Percentiles rank a stretch among this genome's conserved stretches.
Conservation (phyloP, 2,113 vertebrate genomes). For the Stegostoma tigrinum region DNA sequence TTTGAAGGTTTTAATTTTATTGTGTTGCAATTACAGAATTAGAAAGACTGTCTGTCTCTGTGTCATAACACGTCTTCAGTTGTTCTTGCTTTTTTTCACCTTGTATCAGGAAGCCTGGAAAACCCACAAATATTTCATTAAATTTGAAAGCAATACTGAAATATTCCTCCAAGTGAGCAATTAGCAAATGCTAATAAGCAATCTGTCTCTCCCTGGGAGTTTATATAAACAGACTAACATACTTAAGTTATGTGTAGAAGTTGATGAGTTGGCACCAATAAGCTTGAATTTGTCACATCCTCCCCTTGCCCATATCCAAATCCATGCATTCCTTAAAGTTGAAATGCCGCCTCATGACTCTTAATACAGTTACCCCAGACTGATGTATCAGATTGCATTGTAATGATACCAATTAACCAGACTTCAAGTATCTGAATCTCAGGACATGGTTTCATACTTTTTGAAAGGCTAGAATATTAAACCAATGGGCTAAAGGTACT, state of each 20-base stretch:
- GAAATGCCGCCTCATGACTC: neutral
- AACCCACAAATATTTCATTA: neutral
- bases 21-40: too few relatives aligned
- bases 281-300: neutral
- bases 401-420: neutral
- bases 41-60: too few relatives aligned
- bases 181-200: neutral
- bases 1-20: too few relatives aligned
- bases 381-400: neutral
- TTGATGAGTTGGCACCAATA: neutral
- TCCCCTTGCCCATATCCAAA: neutral
- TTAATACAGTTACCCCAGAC: neutral
- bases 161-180: neutral
- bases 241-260: neutral
- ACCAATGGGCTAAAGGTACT: neutral
- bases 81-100: too few relatives aligned
- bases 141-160: neutral
- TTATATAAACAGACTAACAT: neutral
- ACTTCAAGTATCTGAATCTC: neutral
- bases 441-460: neutral
- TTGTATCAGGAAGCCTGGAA: too few relatives aligned
- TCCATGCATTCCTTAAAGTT: neutral
- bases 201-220: neutral
- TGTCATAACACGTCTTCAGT: too few relatives aligned
- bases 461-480: neutral